A percentile compares a stretch with the other conserved stretches of the same genome.
Evolutionary conservation across 1,140 invertebrate genomes (phyloP).

Genomic region (Zaprionus lachaisei): DNA sequence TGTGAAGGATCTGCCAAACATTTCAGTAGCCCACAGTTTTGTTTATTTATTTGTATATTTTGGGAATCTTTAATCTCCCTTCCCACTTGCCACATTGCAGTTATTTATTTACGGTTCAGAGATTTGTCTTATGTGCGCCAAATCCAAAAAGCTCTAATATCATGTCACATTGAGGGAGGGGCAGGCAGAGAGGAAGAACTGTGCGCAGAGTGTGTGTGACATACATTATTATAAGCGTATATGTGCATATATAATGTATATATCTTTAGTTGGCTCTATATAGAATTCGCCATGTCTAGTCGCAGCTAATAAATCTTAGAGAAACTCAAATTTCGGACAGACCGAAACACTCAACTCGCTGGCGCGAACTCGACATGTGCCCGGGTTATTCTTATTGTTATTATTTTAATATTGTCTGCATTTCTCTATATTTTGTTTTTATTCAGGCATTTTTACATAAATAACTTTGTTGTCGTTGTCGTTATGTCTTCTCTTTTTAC

Average conservation of each 20-base stretch:
- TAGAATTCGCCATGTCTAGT: constrained; percentile 60
- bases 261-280: constrained; percentile 39
- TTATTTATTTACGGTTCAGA: constrained; percentile 68
- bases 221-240: constrained; percentile 28
- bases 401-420: constrained; percentile 50
- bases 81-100: constrained; percentile 31
- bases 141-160: constrained; percentile 54
- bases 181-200: not conserved
- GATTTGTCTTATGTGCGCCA: constrained; percentile 48
- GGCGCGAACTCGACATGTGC: constrained; percentile 58
- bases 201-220: not conserved
- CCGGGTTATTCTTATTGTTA: constrained; percentile 15
- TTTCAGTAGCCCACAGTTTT: not conserved
- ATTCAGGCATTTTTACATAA: constrained; percentile 52
- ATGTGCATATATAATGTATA: constrained; percentile 6
- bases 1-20: constrained; percentile 7
- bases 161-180: constrained; percentile 58
- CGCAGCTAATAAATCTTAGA: constrained; percentile 68
- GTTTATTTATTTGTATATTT: constrained; percentile 8
- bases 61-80: not conserved
- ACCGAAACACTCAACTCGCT: constrained; percentile 42
- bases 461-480: constrained; percentile 40
- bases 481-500: constrained; percentile 18
- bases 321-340: constrained; percentile 56
- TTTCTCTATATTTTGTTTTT: constrained; percentile 61